Evolutionary conservation across 1,140 invertebrate genomes (phyloP), one percentile per base, ranked within the genome.

Genomic region (Arion vulgaris): DNA sequence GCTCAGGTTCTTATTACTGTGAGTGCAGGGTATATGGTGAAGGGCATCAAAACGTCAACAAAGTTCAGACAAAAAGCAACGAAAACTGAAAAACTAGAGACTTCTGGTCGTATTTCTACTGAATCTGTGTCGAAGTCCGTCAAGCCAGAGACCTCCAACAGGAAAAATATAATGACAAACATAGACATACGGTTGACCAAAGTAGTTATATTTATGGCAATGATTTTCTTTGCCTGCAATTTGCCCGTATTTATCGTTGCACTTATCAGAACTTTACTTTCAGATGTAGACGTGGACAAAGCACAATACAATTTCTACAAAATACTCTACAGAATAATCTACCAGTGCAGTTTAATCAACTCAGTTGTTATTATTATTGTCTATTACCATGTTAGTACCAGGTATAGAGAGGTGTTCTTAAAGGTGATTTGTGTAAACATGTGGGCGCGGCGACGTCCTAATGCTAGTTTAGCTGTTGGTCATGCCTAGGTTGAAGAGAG

Each of bases 1-100:
- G 57, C 53, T 66, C 76, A 78, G 66, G 57, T 68, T 0, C 28
- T 78, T 23, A 66, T 66, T 17, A 66, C 57, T 39, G 62, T 78
- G 7, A 39, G 28, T 28, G 26, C 76, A 1, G 76, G 36, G 28
- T 23, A 66, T 45, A 66, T 78, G 51, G 49, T 78, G 1, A 5
- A 19, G 9, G 57, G 51, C 26, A 15, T 78, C 15, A 66, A 39
- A 1, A 17, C 28, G 5, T 78, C 76, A 26, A 4, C 76, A 0
- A 38, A 68, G 15, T 78, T 78, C 39, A 41, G 62, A 62, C 32
- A 57, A 19, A 5, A 38, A 36, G 39, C 26, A 34, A 11, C 38
- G 23, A 39, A 38, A 1, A 39, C 34, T 36, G n/a, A 53, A 26
- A 62, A 78, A 78, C 23, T 0, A 78, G 23, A 13, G 23, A n/a